A percentile compares a stretch with the other conserved stretches of the same genome.
Evolutionary conservation across 2,113 vertebrate species (phyloP).

Genomic region (Helogale parvula): DNA sequence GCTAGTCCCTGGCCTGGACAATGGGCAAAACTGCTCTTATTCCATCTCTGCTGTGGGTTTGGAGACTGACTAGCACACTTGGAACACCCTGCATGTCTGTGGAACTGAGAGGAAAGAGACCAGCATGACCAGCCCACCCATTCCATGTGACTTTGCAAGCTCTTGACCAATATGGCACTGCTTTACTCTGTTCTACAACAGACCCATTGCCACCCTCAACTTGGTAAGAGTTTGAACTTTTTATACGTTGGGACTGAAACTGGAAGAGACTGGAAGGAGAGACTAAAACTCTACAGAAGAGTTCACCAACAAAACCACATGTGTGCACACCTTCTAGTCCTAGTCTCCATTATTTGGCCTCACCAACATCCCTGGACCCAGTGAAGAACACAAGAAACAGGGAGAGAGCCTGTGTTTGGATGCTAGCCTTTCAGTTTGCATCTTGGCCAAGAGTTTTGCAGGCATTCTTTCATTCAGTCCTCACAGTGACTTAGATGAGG

Average conservation of each 20-base stretch:
- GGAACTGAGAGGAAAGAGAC: neutral
- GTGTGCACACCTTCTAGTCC: neutral
- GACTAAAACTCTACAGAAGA: neutral
- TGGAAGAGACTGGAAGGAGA: neutral
- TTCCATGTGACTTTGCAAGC: neutral
- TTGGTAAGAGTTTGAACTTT: neutral
- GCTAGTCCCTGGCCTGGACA: no score
- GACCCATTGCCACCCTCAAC: no score
- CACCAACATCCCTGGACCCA: neutral
- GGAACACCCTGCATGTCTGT: neutral
- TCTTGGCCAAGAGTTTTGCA: neutral
- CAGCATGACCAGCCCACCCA: no score
- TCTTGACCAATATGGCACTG: neutral
- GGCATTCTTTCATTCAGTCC: neutral
- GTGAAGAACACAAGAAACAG: neutral
- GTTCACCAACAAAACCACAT: neutral
- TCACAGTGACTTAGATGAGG: neutral
- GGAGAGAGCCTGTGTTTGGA: neutral
- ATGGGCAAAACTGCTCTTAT: neutral
- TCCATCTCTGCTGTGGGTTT: rapidly evolving
- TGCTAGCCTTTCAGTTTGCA: neutral
- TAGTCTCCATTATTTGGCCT: neutral
- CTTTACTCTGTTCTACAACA: neutral
- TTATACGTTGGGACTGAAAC: neutral
- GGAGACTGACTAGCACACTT: neutral